Conservation (phyloP, 2,113 vertebrate species). For the Trogon melanurus region DNA sequence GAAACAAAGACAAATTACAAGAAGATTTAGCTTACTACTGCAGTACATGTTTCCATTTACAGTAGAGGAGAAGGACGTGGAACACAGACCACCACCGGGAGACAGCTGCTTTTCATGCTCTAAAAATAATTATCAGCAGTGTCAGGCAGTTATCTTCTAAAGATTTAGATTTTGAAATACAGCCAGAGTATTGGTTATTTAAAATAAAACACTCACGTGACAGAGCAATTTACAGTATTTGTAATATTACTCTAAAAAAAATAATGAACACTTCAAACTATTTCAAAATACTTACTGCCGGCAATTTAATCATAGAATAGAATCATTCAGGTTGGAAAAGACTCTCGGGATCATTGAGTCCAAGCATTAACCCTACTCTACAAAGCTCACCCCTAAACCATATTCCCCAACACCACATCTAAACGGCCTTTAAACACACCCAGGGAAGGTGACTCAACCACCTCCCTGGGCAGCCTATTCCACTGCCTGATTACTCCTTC, state of each 20-base stretch:
- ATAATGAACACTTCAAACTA: neutral
- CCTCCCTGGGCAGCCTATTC: too few relatives aligned
- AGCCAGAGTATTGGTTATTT: neutral
- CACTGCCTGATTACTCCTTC: too few relatives aligned
- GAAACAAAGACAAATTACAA: conserved; percentile 75
- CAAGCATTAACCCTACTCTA: too few relatives aligned
- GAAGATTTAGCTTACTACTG: conserved; percentile 71
- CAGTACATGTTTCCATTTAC: conserved; percentile 53
- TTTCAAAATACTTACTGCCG: neutral
- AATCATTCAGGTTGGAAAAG: too few relatives aligned
- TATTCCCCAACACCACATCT: too few relatives aligned
- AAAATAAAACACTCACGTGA: neutral
- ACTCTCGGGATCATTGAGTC: too few relatives aligned
- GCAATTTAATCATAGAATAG: neutral
- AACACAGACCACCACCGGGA: conserved; percentile 66
- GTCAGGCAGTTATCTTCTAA: neutral
- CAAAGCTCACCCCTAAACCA: too few relatives aligned
- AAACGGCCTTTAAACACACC: too few relatives aligned
- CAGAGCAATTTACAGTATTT: neutral
- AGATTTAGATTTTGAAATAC: neutral
- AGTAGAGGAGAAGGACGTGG: neutral
- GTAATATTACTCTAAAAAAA: neutral
- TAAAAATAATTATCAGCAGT: conserved; percentile 18
- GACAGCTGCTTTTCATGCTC: conserved; percentile 46
- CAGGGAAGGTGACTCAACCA: too few relatives aligned